Conservation (phyloP, 2,113 vertebrate genomes). For the Muntiacus reevesi region DNA sequence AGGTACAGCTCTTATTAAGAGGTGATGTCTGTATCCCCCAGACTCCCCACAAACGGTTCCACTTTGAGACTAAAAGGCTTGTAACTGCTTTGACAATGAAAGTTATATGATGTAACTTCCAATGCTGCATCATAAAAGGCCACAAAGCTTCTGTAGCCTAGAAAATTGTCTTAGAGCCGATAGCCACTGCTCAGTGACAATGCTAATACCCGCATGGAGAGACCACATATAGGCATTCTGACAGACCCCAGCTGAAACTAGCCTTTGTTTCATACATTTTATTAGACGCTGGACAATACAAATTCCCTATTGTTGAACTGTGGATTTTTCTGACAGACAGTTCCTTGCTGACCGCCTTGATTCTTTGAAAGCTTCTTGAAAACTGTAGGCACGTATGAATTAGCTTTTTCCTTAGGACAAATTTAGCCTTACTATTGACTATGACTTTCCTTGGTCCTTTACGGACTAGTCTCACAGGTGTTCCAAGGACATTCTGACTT, state of each 20-base stretch:
- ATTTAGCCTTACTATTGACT: neutral
- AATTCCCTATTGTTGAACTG: neutral
- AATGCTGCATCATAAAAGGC: neutral
- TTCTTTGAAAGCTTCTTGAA: neutral
- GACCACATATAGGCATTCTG: neutral
- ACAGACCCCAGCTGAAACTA: neutral
- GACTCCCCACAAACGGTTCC: fast-evolving
- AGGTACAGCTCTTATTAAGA: neutral
- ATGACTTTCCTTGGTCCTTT: neutral
- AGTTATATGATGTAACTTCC: neutral
- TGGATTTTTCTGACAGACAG: neutral
- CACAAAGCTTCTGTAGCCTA: neutral
- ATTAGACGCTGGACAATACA: neutral
- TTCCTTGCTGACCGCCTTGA: neutral
- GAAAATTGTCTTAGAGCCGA: neutral
- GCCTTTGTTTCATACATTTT: neutral
- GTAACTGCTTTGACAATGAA: neutral
- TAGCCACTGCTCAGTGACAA: fast-evolving
- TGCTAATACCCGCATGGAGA: fast-evolving
- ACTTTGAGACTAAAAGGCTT: neutral
- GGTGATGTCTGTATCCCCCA: neutral
- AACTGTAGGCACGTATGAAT: neutral
- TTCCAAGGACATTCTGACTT: neutral
- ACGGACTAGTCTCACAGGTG: neutral
- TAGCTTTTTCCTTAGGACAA: neutral